phyloP scores from a whole-genome alignment of 1,140 invertebrate species.

The Aphelenchoides fujianensis region DNA sequence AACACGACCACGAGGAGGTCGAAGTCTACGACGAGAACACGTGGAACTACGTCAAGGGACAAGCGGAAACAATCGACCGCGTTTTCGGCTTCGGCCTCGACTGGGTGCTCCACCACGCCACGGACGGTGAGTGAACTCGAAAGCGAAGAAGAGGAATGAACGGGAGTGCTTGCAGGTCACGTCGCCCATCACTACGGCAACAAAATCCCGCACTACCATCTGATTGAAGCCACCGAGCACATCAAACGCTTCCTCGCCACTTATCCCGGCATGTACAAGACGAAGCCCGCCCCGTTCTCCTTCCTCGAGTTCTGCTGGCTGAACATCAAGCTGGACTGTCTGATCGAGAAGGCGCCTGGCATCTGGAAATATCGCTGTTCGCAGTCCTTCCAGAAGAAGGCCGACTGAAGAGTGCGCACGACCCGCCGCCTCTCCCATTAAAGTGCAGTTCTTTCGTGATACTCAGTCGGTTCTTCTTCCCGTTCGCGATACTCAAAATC shows the following conservation, averaged over 20 bases:
- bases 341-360: neutral
- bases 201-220: constrained; percentile 64
- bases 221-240: constrained; percentile 63
- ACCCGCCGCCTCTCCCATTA: too few relatives aligned
- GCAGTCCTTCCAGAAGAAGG: neutral
- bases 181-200: constrained; percentile 65
- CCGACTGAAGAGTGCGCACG: too few relatives aligned
- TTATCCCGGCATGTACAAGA: constrained; percentile 55
- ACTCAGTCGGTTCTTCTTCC: too few relatives aligned
- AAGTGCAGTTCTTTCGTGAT: too few relatives aligned
- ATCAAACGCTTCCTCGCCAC: constrained; percentile 50
- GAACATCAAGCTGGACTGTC: neutral
- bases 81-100: constrained; percentile 63
- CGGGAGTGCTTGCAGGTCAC: too few relatives aligned
- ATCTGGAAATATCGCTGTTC: neutral
- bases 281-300: neutral
- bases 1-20: constrained; percentile 63
- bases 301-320: neutral
- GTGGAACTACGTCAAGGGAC: constrained; percentile 64
- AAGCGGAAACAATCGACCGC: constrained; percentile 64
- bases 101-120: constrained; percentile 63
- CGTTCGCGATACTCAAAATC: too few relatives aligned
- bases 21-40: constrained; percentile 63
- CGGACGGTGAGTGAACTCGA: too few relatives aligned
- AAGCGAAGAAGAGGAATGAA: too few relatives aligned